Conservation (phyloP, 2,888 invertebrate genomes). For the Trachelus tabidus region DNA sequence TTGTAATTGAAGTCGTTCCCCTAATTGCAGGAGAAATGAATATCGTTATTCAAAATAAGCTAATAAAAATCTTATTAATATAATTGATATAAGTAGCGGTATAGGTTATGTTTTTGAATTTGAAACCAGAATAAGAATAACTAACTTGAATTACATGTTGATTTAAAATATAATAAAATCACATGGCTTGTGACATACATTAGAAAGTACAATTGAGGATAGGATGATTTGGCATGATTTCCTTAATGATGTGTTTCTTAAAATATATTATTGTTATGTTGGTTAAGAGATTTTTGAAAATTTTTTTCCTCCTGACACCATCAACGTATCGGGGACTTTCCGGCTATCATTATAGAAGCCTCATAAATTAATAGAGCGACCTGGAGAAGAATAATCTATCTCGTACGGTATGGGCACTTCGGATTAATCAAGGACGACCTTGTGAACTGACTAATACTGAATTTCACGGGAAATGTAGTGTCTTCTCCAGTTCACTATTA, state of each 20-base stretch:
- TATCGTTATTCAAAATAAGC: background rate
- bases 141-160: background rate
- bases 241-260: background rate
- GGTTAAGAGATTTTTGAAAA: background rate
- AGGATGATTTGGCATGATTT: background rate
- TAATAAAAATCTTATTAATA: background rate
- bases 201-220: background rate
- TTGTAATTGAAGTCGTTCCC: background rate
- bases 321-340: background rate
- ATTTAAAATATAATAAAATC: background rate
- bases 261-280: background rate
- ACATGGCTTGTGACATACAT: background rate
- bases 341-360: conserved; percentile 8
- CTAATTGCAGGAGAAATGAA: background rate
- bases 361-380: conserved; percentile 34
- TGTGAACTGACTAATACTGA: conserved; percentile 48
- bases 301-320: background rate
- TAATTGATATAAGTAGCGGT: background rate
- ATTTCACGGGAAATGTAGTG: conserved; percentile 45
- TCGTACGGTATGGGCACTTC: conserved; percentile 39
- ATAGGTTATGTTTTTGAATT: background rate
- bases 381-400: conserved; percentile 44
- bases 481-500: conserved; percentile 9
- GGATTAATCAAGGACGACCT: conserved; percentile 54
- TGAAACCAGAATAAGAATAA: background rate